Evolutionary conservation across 2,113 vertebrate genomes (phyloP), one percentile per base, ranked within the genome.

Genomic region (Nibea albiflora): DNA sequence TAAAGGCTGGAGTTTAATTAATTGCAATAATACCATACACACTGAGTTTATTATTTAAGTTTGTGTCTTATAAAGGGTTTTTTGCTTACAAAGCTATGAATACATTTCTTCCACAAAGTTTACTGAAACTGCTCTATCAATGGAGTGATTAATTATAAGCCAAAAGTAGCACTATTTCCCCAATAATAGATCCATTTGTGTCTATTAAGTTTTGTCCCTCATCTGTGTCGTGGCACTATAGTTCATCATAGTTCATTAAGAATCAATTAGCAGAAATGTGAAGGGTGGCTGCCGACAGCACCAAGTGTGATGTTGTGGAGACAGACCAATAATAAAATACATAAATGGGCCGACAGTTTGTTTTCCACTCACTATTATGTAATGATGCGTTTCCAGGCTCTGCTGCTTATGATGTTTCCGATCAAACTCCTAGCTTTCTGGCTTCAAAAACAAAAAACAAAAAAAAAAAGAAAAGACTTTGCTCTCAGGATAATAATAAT

Each of bases 251-350:
- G 8, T 67, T 71, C 49, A 83, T 67, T 63, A 56, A 49, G 50
- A 72, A 73, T 68, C 56, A 67, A 39, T 77, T 85, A 68, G n/a
- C 15, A 44, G 16, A 39, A 11, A 57, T 78, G 46, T 7, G 11
- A 56, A 22, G 15, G 20, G 24, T 28, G 56, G 63, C 28, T 49
- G 73, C 39, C 49, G 50, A 63, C 20, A 62, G 52, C 66, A 60
- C 10, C 53, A 24, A 73, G 24, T 0, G 9, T n/a, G 44, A 64
- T 49, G 70, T 35, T 49, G 4, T 2, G 2, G n/a, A 42, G 4
- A 58, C 57, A 79, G 56, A 73, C 19, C 56, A 56, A 52, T 9
- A 62, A 46, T 22, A 31, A 31, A 3, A 71, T 52, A 19, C 3
- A 39, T 53, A 42, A 66, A 66, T 60, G 17, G 39, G 28, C 28